phyloP scores from a whole-genome alignment of 2,888 invertebrate species.

The Stegana nigrithorax region DNA sequence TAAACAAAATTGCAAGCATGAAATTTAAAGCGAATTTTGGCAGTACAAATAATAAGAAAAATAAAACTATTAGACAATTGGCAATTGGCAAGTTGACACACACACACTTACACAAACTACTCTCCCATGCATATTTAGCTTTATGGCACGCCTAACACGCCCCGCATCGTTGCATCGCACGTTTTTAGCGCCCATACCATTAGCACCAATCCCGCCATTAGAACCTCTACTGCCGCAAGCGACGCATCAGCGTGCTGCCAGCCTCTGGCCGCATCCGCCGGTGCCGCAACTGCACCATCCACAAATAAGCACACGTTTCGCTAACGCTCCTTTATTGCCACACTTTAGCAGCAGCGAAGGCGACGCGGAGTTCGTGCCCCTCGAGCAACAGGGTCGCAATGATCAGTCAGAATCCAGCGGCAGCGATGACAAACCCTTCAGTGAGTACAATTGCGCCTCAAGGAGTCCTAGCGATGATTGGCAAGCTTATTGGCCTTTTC shows the following conservation, averaged over 20 bases:
- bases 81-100: conserved; percentile 11
- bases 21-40: not conserved
- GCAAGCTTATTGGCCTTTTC: not conserved
- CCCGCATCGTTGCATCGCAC: conserved; percentile 59
- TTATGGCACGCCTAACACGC: conserved; percentile 60
- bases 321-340: conserved; percentile 54
- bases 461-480: too few relatives aligned
- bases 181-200: conserved; percentile 52
- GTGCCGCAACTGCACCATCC: conserved; percentile 28
- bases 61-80: conserved; percentile 2
- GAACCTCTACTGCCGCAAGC: conserved; percentile 48
- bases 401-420: conserved; percentile 23
- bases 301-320: conserved; percentile 36
- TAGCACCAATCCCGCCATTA: conserved; percentile 50
- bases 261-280: conserved; percentile 49
- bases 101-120: conserved; percentile 26
- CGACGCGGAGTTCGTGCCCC: conserved; percentile 59
- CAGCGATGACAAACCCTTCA: conserved; percentile 53
- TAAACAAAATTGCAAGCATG: conserved; percentile 12
- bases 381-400: conserved; percentile 53
- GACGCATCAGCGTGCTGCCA: conserved; percentile 47
- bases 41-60: conserved; percentile 19
- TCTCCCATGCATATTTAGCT: conserved; percentile 44
- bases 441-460: conserved; percentile 44
- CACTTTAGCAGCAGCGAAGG: conserved; percentile 49